phyloP scores from a whole-genome alignment of 2,888 invertebrate genomes.

The Andrena bucephala region DNA sequence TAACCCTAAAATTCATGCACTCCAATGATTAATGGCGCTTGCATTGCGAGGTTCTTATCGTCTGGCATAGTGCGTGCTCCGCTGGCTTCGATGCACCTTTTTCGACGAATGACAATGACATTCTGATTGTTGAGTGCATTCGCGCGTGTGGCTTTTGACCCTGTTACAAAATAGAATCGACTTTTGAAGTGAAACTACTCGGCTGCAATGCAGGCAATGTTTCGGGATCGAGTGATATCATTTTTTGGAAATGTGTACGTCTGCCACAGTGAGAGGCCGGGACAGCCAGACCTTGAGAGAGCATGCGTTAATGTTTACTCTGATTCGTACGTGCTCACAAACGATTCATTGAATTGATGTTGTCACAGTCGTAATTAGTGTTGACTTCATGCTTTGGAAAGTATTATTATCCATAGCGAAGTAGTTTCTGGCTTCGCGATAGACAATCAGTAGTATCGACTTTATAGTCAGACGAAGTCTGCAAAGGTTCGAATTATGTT shows the following conservation, averaged over 20 bases:
- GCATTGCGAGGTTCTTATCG: constrained; percentile 8
- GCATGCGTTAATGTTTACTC: constrained; percentile 58
- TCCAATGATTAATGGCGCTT: constrained; percentile 3
- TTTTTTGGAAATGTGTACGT: constrained; percentile 21
- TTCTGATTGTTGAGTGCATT: no score
- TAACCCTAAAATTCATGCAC: constrained; percentile 22
- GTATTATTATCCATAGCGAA: neutral
- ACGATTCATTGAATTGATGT: constrained; percentile 38
- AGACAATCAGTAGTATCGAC: no score
- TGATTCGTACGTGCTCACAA: constrained; percentile 42
- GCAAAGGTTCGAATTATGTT: neutral
- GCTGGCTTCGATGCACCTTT: neutral
- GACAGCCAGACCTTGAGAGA: constrained; percentile 47
- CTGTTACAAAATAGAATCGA: no score
- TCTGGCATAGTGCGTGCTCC: no score
- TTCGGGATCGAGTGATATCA: neutral
- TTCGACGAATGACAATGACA: neutral
- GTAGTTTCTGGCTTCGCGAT: neutral
- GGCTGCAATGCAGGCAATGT: neutral
- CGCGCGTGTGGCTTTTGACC: no score
- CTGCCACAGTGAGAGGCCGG: neutral
- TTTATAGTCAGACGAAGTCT: neutral
- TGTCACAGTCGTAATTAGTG: constrained; percentile 46
- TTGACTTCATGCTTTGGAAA: constrained; percentile 46
- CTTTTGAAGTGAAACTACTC: neutral